Percentiles rank a stretch among this genome's conserved stretches.
These are phyloP conservation scores for Drosophila paramelanica DNA, from an alignment of 2,888 invertebrate species.

Conservation along the genomic window DNA sequence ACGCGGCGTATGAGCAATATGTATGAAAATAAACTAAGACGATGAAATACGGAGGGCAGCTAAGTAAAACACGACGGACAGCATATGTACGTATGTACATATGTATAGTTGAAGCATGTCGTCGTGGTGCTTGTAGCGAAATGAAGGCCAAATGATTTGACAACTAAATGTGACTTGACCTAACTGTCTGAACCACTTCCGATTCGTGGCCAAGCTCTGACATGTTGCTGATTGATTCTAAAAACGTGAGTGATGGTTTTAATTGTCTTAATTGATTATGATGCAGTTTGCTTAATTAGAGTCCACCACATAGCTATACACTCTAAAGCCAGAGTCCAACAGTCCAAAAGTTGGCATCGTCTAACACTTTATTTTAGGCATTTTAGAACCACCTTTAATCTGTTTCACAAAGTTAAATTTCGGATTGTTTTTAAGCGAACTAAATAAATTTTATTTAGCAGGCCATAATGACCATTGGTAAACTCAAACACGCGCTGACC, in stretches of 20 bases:
- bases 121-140: constrained; percentile 8
- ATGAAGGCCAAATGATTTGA: constrained; percentile 20
- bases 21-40: constrained; percentile 12
- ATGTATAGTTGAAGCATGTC: background rate
- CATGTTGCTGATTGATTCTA: background rate
- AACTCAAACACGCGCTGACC: constrained; percentile 2
- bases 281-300: no score
- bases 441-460: constrained; percentile 3
- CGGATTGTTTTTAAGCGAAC: background rate
- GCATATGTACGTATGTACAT: constrained; percentile 17
- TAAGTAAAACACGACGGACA: constrained; percentile 7
- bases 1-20: constrained; percentile 57
- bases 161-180: constrained; percentile 4
- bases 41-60: constrained; percentile 5
- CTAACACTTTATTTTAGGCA: no score
- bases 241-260: background rate
- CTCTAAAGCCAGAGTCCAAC: no score
- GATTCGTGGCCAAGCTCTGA: background rate
- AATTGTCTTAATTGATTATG: background rate
- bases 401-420: no score
- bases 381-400: no score
- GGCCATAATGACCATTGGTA: background rate
- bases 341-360: no score
- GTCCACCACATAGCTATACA: no score
- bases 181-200: background rate